Conservation (phyloP, 30 jellyfish, hydroid and myxozoan species). For the Turritopsis dohrnii region DNA sequence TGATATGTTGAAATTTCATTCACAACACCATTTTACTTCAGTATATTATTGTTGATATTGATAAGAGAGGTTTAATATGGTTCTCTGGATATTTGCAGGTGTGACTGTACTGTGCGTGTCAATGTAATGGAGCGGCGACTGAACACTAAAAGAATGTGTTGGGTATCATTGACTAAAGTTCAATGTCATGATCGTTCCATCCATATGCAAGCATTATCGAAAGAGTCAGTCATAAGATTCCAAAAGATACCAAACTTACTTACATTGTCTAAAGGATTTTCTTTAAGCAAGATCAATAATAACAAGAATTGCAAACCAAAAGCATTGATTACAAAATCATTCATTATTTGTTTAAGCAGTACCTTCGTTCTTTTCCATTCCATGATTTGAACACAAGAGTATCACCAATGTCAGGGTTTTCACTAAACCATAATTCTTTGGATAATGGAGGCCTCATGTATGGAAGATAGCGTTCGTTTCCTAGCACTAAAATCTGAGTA, state of each 20-base stretch:
- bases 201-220: no score
- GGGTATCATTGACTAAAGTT: no score
- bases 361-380: slow-evolving; percentile 85
- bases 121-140: no score
- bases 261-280: no score
- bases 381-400: slow-evolving; percentile 69
- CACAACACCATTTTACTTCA: not conserved
- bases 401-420: slow-evolving; percentile 59
- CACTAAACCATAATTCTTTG: slow-evolving; percentile 83
- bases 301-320: not conserved
- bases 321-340: not conserved
- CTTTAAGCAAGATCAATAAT: no score
- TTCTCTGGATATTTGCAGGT: no score
- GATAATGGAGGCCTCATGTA: slow-evolving; percentile 95
- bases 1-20: not conserved
- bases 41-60: not conserved
- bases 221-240: no score
- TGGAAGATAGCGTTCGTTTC: slow-evolving; percentile 82
- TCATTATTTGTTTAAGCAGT: not conserved
- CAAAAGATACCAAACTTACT: no score
- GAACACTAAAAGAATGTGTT: no score
- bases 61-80: not conserved
- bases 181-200: no score
- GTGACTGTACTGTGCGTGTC: no score
- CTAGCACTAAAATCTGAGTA: slow-evolving; percentile 49